phyloP scores from a whole-genome alignment of 2,888 invertebrate species.

The Gastracanthus pulcherrimus region DNA sequence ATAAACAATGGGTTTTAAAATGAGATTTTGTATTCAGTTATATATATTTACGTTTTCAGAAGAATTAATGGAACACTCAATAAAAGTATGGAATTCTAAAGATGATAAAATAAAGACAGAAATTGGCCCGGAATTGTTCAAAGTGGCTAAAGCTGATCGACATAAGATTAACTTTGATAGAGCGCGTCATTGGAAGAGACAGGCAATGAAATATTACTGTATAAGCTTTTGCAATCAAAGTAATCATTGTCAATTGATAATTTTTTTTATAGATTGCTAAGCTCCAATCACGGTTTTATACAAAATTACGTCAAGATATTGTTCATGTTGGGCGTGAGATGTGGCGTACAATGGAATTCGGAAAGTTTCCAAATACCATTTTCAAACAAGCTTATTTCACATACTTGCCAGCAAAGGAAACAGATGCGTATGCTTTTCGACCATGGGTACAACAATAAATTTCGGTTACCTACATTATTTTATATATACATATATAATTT shows the following conservation, averaged over 20 bases:
- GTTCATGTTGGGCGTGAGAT: slow-evolving; percentile 63
- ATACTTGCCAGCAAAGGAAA: slow-evolving; percentile 69
- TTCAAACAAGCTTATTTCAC: slow-evolving; percentile 72
- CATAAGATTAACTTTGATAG: slow-evolving; percentile 63
- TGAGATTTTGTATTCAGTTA: neutral
- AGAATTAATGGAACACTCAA: slow-evolving; percentile 57
- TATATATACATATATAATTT: neutral
- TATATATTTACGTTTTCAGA: slow-evolving; percentile 59
- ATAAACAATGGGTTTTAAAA: neutral
- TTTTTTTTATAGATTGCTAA: slow-evolving; percentile 63
- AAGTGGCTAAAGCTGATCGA: slow-evolving; percentile 54
- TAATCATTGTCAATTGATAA: no score
- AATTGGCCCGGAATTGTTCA: slow-evolving; percentile 59
- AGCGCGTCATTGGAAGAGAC: slow-evolving; percentile 61
- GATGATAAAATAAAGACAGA: slow-evolving; percentile 3
- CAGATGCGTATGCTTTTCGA: slow-evolving; percentile 66
- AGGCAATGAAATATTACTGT: slow-evolving; percentile 25
- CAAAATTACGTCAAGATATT: slow-evolving; percentile 64
- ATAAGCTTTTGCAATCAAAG: no score
- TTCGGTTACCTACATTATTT: neutral
- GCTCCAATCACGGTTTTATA: slow-evolving; percentile 64
- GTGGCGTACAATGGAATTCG: slow-evolving; percentile 71
- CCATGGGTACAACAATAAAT: neutral
- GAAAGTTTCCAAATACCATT: slow-evolving; percentile 66
- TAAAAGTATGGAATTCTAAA: slow-evolving; percentile 61